Base-by-base conservation (phyloP, 2,113 vertebrate species). In the Dipodomys merriami region DNA sequence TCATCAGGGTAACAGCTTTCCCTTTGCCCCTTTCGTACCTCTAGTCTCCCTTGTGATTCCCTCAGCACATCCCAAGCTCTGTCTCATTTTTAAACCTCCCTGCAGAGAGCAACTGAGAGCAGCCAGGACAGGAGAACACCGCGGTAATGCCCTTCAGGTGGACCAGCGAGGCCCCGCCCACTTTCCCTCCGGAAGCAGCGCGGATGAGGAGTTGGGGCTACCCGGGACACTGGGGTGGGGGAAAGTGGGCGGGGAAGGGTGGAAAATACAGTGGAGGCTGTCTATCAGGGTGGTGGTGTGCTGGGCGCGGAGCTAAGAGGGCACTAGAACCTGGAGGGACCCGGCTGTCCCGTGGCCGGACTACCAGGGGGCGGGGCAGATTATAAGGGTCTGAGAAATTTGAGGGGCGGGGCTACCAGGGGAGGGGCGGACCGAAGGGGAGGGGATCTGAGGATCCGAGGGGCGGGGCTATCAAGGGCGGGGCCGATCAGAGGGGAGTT, bases 101-200 rank as follows among this genome's bases (percentile, higher is more conserved):
- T 27, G 6, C 27, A 64, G 10, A 1, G 2, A 35, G 6, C 2
- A 18, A 4, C 22, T 2, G 30, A 15, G 39, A 16, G 4, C 0
- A 0, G 3, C 13, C 1, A 2, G 27, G 15, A 13, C 25, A 2
- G 0, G 12, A 8, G 6, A 3, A 57, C 79, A 23, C 86, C 33
- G 5, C 78, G 49, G 10, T 46, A 22, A 1, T 6, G 10, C 4
- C 8, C 22, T 81, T 72, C 94, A 91, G 95, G 95, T 93, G 0
- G 30, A 6, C 5, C 2, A 0, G 3, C 2, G 6, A 5, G 6
- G n/a, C 27, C n/a, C 65, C 44, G 72, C 67, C 65, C 65, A 67
- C 67, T 67, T 4, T 3, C 2, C 67, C 46, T 84, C 4, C 0
- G 35, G 19, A 44, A 15, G 80, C 8, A 18, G 53, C 39, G 60